Percentiles rank a stretch among this genome's conserved stretches.
phyloP scores from a whole-genome alignment of 1,140 invertebrate genomes.

The Paraescarpia echinospica region DNA sequence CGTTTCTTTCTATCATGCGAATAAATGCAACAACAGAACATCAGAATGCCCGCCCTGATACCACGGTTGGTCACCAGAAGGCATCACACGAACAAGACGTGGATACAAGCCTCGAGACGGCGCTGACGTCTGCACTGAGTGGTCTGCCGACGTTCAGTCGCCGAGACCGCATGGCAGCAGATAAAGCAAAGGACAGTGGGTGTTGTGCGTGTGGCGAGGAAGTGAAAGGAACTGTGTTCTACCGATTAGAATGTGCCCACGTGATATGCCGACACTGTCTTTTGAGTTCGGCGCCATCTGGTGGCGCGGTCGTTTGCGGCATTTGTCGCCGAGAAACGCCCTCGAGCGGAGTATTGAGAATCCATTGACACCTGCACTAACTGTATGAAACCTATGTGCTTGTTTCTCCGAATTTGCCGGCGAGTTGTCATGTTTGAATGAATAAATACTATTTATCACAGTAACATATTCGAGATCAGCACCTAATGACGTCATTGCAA shows the following conservation, averaged over 20 bases:
- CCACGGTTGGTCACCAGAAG: not conserved
- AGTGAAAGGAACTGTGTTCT: not conserved
- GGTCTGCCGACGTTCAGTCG: conserved; percentile 31
- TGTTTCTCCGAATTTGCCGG: too few species aligned
- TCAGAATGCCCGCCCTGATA: not conserved
- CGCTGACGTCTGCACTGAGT: conserved; percentile 18
- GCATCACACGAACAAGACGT: conserved; percentile 22
- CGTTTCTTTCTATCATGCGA: too few species aligned
- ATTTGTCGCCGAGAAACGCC: conserved; percentile 9
- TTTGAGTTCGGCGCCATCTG: conserved; percentile 5
- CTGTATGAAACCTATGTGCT: too few species aligned
- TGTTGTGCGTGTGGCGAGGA: not conserved
- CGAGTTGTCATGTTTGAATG: too few species aligned
- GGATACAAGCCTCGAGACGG: conserved; percentile 20
- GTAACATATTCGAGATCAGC: too few species aligned
- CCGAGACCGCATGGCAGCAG: conserved; percentile 11
- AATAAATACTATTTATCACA: too few species aligned
- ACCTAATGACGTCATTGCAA: too few species aligned
- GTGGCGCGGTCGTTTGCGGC: not conserved
- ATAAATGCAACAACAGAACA: not conserved
- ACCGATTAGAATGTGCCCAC: conserved; percentile 15
- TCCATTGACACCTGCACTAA: not conserved
- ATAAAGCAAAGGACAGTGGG: conserved; percentile 8
- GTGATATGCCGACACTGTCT: conserved; percentile 16
- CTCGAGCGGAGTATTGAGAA: not conserved